phyloP scores from a whole-genome alignment of 2,113 vertebrate species.

The Carlito syrichta region DNA sequence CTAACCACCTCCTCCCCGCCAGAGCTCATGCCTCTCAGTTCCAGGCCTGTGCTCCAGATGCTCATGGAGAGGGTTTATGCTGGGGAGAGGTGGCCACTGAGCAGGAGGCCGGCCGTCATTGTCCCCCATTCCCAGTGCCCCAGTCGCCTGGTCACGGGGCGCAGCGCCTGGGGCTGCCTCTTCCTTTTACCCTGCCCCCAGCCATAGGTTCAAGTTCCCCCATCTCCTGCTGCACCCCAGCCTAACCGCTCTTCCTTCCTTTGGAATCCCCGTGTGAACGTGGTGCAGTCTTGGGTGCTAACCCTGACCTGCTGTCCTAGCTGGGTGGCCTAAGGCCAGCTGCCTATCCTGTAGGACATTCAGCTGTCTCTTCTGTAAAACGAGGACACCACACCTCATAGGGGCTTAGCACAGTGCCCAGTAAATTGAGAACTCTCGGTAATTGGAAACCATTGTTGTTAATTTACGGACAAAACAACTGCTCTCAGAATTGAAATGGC shows the following conservation, averaged over 20 bases:
- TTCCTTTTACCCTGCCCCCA: neutral
- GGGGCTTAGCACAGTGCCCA: neutral
- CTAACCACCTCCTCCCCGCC: slow-evolving; percentile 15
- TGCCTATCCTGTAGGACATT: neutral
- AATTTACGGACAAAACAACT: neutral
- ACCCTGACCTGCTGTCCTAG: neutral
- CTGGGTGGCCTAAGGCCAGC: neutral
- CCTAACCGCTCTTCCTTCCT: neutral
- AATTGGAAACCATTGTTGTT: neutral
- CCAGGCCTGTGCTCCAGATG: neutral
- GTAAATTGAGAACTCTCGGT: neutral
- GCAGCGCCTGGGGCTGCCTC: neutral
- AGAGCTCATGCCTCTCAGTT: neutral
- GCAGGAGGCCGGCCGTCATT: neutral
- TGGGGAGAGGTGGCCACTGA: neutral
- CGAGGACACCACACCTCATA: fast-evolving
- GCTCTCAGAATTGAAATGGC: neutral
- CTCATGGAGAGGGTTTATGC: neutral
- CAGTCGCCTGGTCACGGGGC: neutral
- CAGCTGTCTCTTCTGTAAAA: neutral
- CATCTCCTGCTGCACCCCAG: neutral
- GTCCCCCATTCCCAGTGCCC: too few species aligned
- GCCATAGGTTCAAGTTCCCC: neutral
- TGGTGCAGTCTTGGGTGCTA: neutral
- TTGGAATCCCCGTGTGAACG: neutral